Base-by-base conservation (phyloP, 2,888 invertebrate species). In the Ophion obscuratus region DNA sequence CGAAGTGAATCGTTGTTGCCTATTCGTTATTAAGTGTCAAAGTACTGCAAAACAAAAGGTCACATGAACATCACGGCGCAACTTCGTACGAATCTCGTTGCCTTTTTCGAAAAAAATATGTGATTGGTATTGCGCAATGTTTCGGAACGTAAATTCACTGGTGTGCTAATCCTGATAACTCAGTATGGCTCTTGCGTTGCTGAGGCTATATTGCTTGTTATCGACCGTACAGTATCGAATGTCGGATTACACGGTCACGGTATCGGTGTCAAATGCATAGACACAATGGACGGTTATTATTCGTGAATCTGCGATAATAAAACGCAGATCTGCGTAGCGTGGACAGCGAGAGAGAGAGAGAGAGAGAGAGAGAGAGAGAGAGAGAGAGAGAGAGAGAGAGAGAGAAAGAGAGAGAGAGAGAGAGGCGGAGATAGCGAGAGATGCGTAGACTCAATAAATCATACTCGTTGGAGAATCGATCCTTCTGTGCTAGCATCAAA, bases 271-370 rank as follows among this genome's bases (percentile, higher is more conserved):
- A 24, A 76, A 71, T 64, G 71, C 27, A 47, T 62, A 17, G 11
- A 78, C 57, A 78, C 81, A 81, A 81, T 64, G 11, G 64, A 64
- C 64, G 78, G 44, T 74, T 76, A 64, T 79, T 66, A 31, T 64
- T 68, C 24, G 40, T 71, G 27, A 14, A 64, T 62, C 40, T 9
- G 44, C 0, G 40, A 70, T 27, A 68, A 73, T n/a, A 47, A 47
- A 71, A 74, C 44, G 36, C 47, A 73, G 57, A 83, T 83, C 66
- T 31, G 71, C 78, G 53, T 53, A 40, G 11, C 36, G 59, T 11
- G 75, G 5, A 20, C 10, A 36, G 59, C 17, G 31, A 61, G 2
- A 20, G 9, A 17, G 59, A 59, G 20, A 20, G 11, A 59, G 20
- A 59, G 20, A 66, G 64, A 59, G 59, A 59, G 20, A 59, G 20